Conservation (phyloP, 2,797 vertebrate species). For the Garrulus glandarius region DNA sequence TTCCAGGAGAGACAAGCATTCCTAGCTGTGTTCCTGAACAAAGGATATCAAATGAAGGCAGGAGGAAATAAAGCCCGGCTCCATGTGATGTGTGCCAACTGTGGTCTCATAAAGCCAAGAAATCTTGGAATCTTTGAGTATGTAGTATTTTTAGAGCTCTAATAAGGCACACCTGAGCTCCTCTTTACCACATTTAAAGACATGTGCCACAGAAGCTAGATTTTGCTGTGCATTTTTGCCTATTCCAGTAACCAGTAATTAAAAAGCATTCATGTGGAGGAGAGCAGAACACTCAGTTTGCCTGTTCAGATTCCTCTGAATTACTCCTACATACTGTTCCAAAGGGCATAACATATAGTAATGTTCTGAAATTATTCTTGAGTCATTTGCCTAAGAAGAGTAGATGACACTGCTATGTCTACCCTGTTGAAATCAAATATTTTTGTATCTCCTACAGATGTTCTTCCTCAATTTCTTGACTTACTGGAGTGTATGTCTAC, state of each 20-base stretch:
- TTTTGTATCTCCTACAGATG: conserved; percentile 11
- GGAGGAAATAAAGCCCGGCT: conserved; percentile 17
- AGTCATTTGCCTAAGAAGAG: not conserved
- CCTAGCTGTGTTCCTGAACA: not conserved
- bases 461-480: conserved; percentile 31
- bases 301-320: not conserved
- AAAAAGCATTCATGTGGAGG: conserved; percentile 7
- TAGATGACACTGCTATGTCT: conserved; percentile 8
- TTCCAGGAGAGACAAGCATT: not conserved
- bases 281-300: conserved; percentile 1
- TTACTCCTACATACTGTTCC: conserved; percentile 29
- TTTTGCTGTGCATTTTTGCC: conserved; percentile 13
- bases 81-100: not conserved
- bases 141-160: conserved; percentile 39
- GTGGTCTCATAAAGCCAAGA: conserved; percentile 21
- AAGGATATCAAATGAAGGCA: conserved; percentile 16
- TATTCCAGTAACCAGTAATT: conserved; percentile 25
- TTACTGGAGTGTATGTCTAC: not conserved
- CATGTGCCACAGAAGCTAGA: not conserved
- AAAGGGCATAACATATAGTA: conserved; percentile 18
- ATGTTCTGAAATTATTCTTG: conserved; percentile 13
- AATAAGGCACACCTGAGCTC: conserved; percentile 43
- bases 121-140: conserved; percentile 32
- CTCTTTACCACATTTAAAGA: conserved; percentile 45
- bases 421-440: not conserved